Conservation (phyloP, 2,888 invertebrate species). For the Aricia artaxerxes region DNA sequence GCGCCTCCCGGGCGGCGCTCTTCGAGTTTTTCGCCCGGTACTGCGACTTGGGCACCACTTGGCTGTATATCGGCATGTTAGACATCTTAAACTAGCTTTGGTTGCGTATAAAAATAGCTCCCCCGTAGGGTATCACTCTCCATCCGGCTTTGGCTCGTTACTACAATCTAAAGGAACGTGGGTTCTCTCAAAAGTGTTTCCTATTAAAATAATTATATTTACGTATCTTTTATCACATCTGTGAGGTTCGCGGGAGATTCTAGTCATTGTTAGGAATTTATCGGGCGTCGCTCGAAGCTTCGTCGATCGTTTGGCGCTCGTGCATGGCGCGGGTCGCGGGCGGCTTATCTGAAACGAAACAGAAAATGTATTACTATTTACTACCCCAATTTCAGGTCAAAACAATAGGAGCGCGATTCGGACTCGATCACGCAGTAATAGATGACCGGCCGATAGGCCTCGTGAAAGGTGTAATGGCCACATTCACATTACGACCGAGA, state of each 20-base stretch:
- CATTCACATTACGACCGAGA: background rate
- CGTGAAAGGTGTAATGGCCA: conserved; percentile 10
- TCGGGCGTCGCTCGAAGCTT: conserved; percentile 31
- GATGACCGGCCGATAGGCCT: conserved; percentile 1
- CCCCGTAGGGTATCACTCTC: conserved; percentile 39
- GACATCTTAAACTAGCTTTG: conserved; percentile 76
- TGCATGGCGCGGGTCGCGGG: conserved; percentile 1
- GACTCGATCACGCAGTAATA: conserved; percentile 3
- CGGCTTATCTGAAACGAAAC: conserved; percentile 20
- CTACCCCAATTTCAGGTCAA: background rate
- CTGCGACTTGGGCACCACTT: conserved; percentile 73
- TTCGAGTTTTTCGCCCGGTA: conserved; percentile 56
- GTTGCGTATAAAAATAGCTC: conserved; percentile 52
- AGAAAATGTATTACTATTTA: background rate
- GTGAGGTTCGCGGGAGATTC: conserved; percentile 47
- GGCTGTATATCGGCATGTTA: conserved; percentile 77
- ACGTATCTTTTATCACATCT: conserved; percentile 52
- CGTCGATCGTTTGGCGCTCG: conserved; percentile 11
- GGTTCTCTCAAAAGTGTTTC: conserved; percentile 44
- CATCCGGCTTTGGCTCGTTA: conserved; percentile 62
- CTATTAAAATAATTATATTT: conserved; percentile 52
- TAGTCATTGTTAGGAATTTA: conserved; percentile 41
- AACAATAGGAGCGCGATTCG: background rate
- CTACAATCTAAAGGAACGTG: conserved; percentile 68
- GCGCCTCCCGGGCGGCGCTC: conserved; percentile 47